A percentile compares a stretch with the other conserved stretches of the same genome.
These are phyloP conservation scores for Trachemys scripta DNA, from an alignment of 2,113 vertebrate species.

Conservation along the genomic window DNA sequence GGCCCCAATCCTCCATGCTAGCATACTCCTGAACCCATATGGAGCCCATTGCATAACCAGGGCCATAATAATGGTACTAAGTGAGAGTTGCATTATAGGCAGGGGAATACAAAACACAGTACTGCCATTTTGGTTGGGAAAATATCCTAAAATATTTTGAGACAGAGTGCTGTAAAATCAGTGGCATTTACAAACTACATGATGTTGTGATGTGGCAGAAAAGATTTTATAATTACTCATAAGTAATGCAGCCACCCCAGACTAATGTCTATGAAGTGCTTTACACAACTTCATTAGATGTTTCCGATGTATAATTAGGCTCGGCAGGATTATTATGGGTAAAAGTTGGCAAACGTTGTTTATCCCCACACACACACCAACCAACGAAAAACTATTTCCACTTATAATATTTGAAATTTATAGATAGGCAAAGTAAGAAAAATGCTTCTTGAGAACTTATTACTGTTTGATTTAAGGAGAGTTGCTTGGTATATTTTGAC, in stretches of 20 bases:
- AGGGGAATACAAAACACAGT: constrained; percentile 14
- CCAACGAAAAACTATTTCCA: neutral
- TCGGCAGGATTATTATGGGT: neutral
- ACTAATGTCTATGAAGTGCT: constrained; percentile 35
- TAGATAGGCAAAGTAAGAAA: neutral
- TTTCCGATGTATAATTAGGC: neutral
- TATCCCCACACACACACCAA: neutral
- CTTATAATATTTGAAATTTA: neutral
- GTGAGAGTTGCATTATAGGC: constrained; percentile 33
- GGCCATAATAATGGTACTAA: neutral
- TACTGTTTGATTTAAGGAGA: neutral
- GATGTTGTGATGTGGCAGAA: constrained; percentile 67
- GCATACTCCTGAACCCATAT: neutral
- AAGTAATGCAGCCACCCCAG: constrained; percentile 58
- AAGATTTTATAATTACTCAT: constrained; percentile 67
- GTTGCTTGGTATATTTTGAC: too few relatives aligned
- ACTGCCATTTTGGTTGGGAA: constrained; percentile 55
- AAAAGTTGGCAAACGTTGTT: neutral
- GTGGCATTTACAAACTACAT: constrained; percentile 62
- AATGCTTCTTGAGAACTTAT: neutral
- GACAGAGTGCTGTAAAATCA: constrained; percentile 68
- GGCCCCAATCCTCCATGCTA: neutral
- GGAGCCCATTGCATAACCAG: neutral
- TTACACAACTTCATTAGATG: constrained; percentile 21
- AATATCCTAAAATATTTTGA: constrained; percentile 56